These are phyloP conservation scores for Chorisops tibialis DNA, from an alignment of 2,888 invertebrate species.

Conservation along the genomic window DNA sequence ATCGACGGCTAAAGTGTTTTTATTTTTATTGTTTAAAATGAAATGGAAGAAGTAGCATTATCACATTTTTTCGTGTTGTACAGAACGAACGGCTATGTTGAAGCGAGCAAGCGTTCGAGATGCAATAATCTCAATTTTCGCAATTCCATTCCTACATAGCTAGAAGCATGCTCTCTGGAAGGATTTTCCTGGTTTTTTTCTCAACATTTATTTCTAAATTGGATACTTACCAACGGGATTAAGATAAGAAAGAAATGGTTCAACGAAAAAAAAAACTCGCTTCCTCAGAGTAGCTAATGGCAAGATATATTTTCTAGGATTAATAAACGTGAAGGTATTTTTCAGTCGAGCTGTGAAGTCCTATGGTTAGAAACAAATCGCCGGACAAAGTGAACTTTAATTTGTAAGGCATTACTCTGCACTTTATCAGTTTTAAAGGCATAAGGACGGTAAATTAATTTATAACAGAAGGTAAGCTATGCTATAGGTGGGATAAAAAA, in stretches of 20 bases:
- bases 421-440: neutral
- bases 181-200: too few relatives aligned
- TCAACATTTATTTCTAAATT: conserved; percentile 23
- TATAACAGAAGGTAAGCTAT: too few relatives aligned
- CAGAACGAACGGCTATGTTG: too few relatives aligned
- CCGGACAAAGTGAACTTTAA: conserved; percentile 20
- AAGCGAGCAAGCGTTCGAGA: too few relatives aligned
- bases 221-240: conserved; percentile 24
- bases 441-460: too few relatives aligned
- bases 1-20: too few relatives aligned
- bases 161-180: neutral
- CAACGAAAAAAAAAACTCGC: conserved; percentile 2
- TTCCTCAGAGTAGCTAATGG: neutral
- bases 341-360: neutral
- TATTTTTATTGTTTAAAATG: too few relatives aligned
- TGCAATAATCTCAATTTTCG: too few relatives aligned
- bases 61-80: too few relatives aligned
- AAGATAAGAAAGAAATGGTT: conserved; percentile 23
- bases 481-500: too few relatives aligned
- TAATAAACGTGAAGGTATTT: conserved; percentile 22
- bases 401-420: conserved; percentile 18
- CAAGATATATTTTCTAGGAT: conserved; percentile 14
- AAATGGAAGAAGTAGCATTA: too few relatives aligned
- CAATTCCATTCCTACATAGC: too few relatives aligned
- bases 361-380: conserved; percentile 8